Evolutionary conservation across 2,113 vertebrate species (phyloP), one percentile per base, ranked within the genome.

Genomic region (Boleophthalmus pectinirostris): DNA sequence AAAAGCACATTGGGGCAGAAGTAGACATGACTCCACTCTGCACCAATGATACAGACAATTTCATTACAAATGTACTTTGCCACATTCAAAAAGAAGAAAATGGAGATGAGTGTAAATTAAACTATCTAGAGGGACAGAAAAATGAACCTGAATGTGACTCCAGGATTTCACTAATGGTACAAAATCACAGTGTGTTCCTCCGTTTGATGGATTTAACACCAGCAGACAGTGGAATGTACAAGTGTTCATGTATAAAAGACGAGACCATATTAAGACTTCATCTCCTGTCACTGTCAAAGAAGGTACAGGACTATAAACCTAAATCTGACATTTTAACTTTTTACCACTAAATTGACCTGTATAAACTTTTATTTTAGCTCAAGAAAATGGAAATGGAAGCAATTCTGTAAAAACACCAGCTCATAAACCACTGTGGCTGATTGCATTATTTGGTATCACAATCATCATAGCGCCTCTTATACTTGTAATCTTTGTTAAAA

Each of bases 181-280:
- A 47, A 3, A 81, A 85, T 16, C 56, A 71, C 35, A 77, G 73
- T 11, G 11, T 78, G 1, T 75, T 81, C 35, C 81, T 87, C 0
- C 35, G 66, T 2, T 35, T 87, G 66, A 69, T 29, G 5, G 14
- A 54, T 29, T 61, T 85, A 70, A 73, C 33, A 45, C 13, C 75
- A 63, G 73, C 10, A 33, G 80, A 85, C 5, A 77, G 66, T 38
- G 75, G 75, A 33, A 69, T 5, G 43, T 57, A 61, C 73, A 0
- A 66, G 6, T 85, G 71, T 66, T 0, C 0, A n/a, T n/a, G n/a
- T n/a, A n/a, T n/a, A n/a, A 0, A 0, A 11, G 0, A 0, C 1
- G 1, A 0, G 0, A 72, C 10, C 68, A 8, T 14, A 3, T 0
- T 15, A 0, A 3, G 0, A 8, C 1, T 75, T n/a, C n/a, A n/a